Percentiles rank a stretch among this genome's conserved stretches.
These are phyloP conservation scores for Mirza zaza DNA, from an alignment of 2,113 vertebrate species.

Conservation along the genomic window DNA sequence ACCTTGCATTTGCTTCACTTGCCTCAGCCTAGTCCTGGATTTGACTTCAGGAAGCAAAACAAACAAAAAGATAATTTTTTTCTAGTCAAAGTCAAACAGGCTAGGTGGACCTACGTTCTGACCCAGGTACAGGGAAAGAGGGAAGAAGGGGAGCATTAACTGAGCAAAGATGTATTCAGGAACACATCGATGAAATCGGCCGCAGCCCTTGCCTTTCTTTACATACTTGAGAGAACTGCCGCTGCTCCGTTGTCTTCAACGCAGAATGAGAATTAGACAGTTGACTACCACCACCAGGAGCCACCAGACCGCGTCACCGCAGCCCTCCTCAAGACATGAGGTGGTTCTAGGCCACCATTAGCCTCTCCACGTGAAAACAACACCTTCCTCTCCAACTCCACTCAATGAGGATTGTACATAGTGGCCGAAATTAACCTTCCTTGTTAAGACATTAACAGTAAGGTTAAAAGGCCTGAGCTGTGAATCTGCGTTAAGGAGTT, in stretches of 20 bases:
- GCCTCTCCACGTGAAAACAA: neutral
- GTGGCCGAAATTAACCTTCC: neutral
- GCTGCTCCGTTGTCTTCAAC: neutral
- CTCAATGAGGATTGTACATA: neutral
- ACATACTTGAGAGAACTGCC: neutral
- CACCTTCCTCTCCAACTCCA: neutral
- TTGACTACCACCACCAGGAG: neutral
- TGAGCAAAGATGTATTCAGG: neutral
- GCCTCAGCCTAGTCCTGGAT: neutral
- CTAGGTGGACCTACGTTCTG: neutral
- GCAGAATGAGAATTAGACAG: neutral
- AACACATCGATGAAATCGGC: neutral
- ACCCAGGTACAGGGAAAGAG: neutral
- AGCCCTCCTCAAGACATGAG: too few relatives aligned
- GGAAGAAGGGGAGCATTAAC: neutral
- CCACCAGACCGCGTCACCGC: neutral
- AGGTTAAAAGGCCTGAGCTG: neutral
- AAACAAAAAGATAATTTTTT: neutral
- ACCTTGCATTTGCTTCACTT: neutral
- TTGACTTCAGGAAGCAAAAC: constrained; percentile 3
- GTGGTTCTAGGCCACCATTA: neutral
- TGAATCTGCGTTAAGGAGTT: neutral
- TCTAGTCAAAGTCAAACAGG: neutral
- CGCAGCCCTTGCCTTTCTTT: neutral
- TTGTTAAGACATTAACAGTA: neutral